A percentile compares a stretch with the other conserved stretches of the same genome.
Evolutionary conservation across 2,113 vertebrate genomes (phyloP).

Genomic region (Climacteris rufus): DNA sequence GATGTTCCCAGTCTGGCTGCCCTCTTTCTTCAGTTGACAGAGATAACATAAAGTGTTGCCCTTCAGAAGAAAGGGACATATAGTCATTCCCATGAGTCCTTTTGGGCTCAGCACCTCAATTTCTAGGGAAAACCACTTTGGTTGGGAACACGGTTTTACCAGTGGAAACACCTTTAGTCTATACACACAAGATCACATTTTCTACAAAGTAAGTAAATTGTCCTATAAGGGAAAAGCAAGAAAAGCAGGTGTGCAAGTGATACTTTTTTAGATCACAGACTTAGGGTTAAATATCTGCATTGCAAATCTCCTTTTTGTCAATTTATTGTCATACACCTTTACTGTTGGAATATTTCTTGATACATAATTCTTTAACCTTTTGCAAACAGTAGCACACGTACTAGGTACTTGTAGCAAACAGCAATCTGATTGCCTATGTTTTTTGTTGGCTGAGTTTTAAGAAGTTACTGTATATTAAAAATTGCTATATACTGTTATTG

Average conservation of each 20-base stretch:
- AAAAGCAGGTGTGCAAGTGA: background rate
- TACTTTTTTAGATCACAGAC: background rate
- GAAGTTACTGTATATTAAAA: conserved; percentile 40
- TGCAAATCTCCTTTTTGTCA: background rate
- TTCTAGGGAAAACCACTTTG: background rate
- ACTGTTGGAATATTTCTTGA: background rate
- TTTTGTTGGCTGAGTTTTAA: background rate
- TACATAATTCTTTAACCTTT: background rate
- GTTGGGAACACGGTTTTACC: background rate
- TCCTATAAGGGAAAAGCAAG: background rate
- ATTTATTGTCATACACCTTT: background rate
- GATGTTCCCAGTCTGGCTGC: background rate
- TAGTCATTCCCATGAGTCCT: background rate
- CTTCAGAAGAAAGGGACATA: background rate
- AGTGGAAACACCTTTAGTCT: background rate
- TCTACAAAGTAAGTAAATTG: background rate
- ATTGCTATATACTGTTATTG: background rate
- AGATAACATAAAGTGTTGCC: background rate
- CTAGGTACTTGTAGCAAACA: background rate
- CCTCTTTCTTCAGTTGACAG: background rate
- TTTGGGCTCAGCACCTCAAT: background rate
- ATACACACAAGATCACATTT: background rate
- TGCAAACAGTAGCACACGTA: background rate
- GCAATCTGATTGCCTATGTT: background rate
- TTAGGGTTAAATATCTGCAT: background rate